phyloP scores from a whole-genome alignment of 2,888 invertebrate species.

The Torymus texanus region DNA sequence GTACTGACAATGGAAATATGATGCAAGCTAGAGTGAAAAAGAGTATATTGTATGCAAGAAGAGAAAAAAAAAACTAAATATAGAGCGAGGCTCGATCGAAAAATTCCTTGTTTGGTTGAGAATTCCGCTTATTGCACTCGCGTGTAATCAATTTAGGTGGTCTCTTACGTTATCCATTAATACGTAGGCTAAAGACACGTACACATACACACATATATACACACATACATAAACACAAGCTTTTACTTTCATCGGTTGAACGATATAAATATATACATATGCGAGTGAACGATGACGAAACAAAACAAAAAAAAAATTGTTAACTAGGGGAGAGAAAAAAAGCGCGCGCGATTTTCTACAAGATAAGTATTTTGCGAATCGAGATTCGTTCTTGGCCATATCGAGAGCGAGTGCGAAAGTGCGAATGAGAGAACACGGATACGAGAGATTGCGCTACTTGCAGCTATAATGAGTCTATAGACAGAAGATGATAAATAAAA shows the following conservation, averaged over 20 bases:
- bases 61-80: background rate
- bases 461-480: conserved; percentile 30
- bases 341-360: conserved; percentile 49
- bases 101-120: conserved; percentile 33
- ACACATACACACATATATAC: conserved; percentile 23
- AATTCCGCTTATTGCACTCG: conserved; percentile 36
- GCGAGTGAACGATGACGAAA: conserved; percentile 39
- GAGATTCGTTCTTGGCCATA: conserved; percentile 40
- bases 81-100: conserved; percentile 17
- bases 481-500: no score
- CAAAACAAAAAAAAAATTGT: conserved; percentile 48
- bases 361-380: conserved; percentile 54
- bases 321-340: conserved; percentile 34
- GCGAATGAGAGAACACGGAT: background rate
- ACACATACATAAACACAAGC: conserved; percentile 34
- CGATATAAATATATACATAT: conserved; percentile 32
- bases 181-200: conserved; percentile 18
- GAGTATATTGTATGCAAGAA: background rate
- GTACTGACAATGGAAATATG: conserved; percentile 15
- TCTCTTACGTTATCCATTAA: conserved; percentile 33
- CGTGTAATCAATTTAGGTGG: conserved; percentile 22
- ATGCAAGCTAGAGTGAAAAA: background rate
- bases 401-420: conserved; percentile 19
- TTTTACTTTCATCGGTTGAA: conserved; percentile 46
- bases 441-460: conserved; percentile 23